Base-by-base conservation (phyloP, 2,797 vertebrate species). In the Enteromius viviparus region DNA sequence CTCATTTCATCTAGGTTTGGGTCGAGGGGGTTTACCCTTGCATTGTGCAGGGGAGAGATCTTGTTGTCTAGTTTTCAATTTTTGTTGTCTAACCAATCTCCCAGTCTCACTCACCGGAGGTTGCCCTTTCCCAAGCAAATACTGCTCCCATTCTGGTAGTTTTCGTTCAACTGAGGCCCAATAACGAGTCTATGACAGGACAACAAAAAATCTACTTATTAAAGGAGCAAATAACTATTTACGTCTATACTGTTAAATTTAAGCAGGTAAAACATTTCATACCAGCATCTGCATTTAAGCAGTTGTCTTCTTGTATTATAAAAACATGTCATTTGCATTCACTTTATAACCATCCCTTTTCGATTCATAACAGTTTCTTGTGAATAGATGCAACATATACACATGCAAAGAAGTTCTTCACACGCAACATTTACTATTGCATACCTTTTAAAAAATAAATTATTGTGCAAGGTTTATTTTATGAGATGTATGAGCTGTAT, bases 141-240 rank as follows among this genome's bases (percentile, higher is more conserved):
- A 96, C 78, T 90, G 88, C 88, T 97, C 94, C 97, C 96, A 97
- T 82, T 95, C 93, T 55, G 95, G 95, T 88, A 97, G 85, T 85
- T 94, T 93, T 89, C 95, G 93, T 92, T 97, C 94, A 87, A 97
- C 88, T 84, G 94, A 96, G 49, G 92, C 91, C 97, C 96, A 97
- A 87, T 97, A 97, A 78, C 87, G 88, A 82, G 92, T 94, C 96
- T 97, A 89, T 51, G 87, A 80, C 26, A 87, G 11, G 64, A 64
- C 21, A 14, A 58, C 40, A 40, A 64, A 9, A 49, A 9, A 69
- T 7, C 7, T 65, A 14, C 37, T 75, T 62, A 4, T 6, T 66
- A 47, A 66, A 45, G 32, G 62, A 53, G 29, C 10, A 37, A 10
- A 51, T 17, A 29, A 37, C 1, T 55, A 6, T 76, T 58, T 7